phyloP scores from a whole-genome alignment of 2,888 invertebrate species.

The Xanthia icteritia region DNA sequence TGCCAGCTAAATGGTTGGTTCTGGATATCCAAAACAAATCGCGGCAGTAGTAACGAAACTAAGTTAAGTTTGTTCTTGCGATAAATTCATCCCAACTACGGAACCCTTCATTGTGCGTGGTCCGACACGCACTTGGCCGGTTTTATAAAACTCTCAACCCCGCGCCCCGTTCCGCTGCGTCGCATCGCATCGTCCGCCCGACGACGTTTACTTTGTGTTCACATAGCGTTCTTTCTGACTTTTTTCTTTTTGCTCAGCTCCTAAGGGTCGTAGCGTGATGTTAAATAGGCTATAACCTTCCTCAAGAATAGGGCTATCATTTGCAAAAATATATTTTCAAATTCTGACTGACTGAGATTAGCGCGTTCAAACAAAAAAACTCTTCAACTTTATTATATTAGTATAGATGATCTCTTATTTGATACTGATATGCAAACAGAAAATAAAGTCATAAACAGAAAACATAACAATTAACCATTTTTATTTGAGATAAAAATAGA shows the following conservation, averaged over 20 bases:
- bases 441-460: neutral
- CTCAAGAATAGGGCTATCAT: neutral
- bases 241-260: neutral
- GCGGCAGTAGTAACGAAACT: too few relatives aligned
- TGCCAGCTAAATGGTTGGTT: too few relatives aligned
- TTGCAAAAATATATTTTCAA: neutral
- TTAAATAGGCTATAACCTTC: neutral
- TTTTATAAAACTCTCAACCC: neutral
- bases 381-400: neutral
- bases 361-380: too few relatives aligned
- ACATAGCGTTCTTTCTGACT: neutral
- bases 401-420: neutral
- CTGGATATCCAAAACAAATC: too few relatives aligned
- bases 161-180: too few relatives aligned
- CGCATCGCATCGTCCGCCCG: neutral
- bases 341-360: neutral
- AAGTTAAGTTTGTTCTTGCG: too few relatives aligned
- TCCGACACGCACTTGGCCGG: too few relatives aligned
- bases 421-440: neutral
- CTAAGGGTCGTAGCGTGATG: neutral
- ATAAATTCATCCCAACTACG: too few relatives aligned
- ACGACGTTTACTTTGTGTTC: neutral
- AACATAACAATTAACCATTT: neutral
- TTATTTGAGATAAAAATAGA: conserved; percentile 16
- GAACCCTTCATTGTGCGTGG: too few relatives aligned